Evolutionary conservation across 2,888 invertebrate genomes (phyloP), one percentile per base, ranked within the genome.

Genomic region (Corythucha ciliata): DNA sequence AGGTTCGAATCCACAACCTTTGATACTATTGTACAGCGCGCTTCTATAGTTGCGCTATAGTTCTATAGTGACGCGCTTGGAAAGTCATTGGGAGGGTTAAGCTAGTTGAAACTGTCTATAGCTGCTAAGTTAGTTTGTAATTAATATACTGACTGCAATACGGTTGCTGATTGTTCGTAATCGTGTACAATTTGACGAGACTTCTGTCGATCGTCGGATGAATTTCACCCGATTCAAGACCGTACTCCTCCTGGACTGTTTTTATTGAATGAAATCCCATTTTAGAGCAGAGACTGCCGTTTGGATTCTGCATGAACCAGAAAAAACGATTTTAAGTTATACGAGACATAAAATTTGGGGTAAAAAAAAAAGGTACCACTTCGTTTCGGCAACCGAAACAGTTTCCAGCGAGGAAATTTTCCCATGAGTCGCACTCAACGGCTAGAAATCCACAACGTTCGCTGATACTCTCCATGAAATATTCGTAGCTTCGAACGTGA

Each of bases 401-500:
- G 10, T 61, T 52, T 3, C 65, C 66, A 4, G 57, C 60, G 10
- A 61, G 37, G 54, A 63, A 66, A 24, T 62, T 65, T n/a, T 85
- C 81, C 70, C 79, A 87, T 18, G 82, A 83, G 14, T 79, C 73
- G 65, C 93, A 93, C 49, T 82, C 79, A 49, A 87, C 80, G 0
- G 81, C 81, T 63, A 79, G 70, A 64, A 84, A 92, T 0, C 83
- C 80, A 62, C 92, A 92, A 12, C 72, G 68, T 10, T 58, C 54
- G 18, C 60, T 59, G 42, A 93, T 80, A 59, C 86, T 89, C 68
- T 92, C 92, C 0, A 77, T 81, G 65, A 87, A 91, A 64, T 79
- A 82, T 61, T 85, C 80, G 65, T 87, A 80, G 56, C 89, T 85
- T 45, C 92, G 72, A 52, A 90, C 77, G 66, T 94, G 93, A 68